Evolutionary conservation across 2,888 invertebrate genomes (phyloP).

Genomic region (Marronus borbonicus): DNA sequence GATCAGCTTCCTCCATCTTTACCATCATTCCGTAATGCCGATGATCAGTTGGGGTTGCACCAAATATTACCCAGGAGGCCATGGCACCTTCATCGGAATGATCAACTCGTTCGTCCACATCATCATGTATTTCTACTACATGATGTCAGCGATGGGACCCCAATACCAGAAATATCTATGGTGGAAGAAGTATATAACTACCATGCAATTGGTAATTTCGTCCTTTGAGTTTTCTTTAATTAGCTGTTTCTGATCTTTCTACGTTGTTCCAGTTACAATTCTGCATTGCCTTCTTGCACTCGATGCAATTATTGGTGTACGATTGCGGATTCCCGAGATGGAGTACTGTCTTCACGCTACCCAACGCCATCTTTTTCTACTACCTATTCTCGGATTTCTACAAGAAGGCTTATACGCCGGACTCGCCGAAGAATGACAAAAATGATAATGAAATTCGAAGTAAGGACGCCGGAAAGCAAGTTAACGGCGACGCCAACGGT

Average conservation of each 20-base stretch:
- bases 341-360: constrained; percentile 85
- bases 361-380: constrained; percentile 93
- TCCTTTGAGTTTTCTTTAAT: constrained; percentile 23
- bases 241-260: constrained; percentile 95
- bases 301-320: constrained; percentile 85
- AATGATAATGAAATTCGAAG: constrained; percentile 6
- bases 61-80: constrained; percentile 74
- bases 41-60: constrained; percentile 92
- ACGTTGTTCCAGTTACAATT: constrained; percentile 86
- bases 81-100: constrained; percentile 80
- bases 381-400: constrained; percentile 93
- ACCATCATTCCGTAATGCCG: constrained; percentile 97
- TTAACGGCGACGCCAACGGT: neutral
- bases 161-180: constrained; percentile 79
- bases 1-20: constrained; percentile 91
- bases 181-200: constrained; percentile 90
- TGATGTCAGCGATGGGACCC: constrained; percentile 84
- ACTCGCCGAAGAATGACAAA: constrained; percentile 42
- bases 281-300: constrained; percentile 88
- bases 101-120: constrained; percentile 85
- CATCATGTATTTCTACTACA: constrained; percentile 88
- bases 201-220: constrained; percentile 81
- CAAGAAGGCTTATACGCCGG: constrained; percentile 77
- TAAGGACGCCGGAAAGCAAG: neutral
- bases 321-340: constrained; percentile 91